phyloP scores from a whole-genome alignment of 2,113 vertebrate species.

The human (Homo sapiens) region GRCh38 chr18:36422001-36422500 shows the following conservation, averaged over 20 bases:
- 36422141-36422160: background rate
- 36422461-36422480: background rate
- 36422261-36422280: background rate
- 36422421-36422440: background rate
- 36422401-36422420: background rate
- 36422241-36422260: background rate
- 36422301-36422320: background rate
- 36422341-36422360: background rate
- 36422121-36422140: background rate
- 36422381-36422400: background rate
- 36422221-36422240: background rate
- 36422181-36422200: background rate
- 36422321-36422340: background rate
- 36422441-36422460: background rate
- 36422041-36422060: background rate
- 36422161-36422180: background rate
- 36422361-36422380: background rate
- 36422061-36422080: background rate
- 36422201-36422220: background rate
- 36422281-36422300: background rate
- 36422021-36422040: background rate
- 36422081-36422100: background rate
- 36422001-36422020: background rate
- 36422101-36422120: fast-evolving
- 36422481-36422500: background rate